phyloP scores from a whole-genome alignment of 2,797 vertebrate genomes.

The Propithecus perrieri region DNA sequence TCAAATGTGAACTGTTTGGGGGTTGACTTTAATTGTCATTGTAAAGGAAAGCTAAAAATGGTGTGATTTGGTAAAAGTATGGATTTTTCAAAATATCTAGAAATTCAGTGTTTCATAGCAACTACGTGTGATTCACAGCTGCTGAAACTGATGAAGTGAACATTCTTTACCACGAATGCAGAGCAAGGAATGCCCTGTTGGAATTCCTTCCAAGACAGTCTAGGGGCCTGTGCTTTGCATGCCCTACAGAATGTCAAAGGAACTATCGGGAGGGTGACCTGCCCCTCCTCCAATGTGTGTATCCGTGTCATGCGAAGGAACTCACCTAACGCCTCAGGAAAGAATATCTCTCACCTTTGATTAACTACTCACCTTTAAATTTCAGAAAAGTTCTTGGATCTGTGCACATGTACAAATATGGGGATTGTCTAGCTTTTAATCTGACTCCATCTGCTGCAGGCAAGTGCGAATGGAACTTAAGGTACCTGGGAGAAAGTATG shows the following conservation, averaged over 20 bases:
- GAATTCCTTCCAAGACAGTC: not conserved
- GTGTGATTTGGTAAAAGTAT: not conserved
- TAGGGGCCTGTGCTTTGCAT: not conserved
- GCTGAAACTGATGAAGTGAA: not conserved
- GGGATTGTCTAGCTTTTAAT: not conserved
- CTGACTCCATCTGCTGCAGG: not conserved
- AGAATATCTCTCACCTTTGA: not conserved
- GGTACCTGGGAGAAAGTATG: not conserved
- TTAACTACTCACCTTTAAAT: not conserved
- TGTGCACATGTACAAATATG: not conserved
- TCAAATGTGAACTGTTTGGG: not conserved
- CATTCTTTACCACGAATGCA: not conserved
- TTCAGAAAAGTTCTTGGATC: not conserved
- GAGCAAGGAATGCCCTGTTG: not conserved
- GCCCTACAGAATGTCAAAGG: not conserved
- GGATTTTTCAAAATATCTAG: not conserved
- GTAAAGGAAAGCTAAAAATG: not conserved
- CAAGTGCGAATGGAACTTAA: not conserved
- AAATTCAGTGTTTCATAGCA: not conserved
- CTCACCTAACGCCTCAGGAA: not conserved
- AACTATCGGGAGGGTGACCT: accelerated
- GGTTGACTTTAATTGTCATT: not conserved
- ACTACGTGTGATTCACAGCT: not conserved
- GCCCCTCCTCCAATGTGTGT: not conserved
- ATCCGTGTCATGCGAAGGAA: not conserved